These are phyloP conservation scores for Nemotelus pantherinus DNA, from an alignment of 2,888 invertebrate genomes.

Conservation along the genomic window DNA sequence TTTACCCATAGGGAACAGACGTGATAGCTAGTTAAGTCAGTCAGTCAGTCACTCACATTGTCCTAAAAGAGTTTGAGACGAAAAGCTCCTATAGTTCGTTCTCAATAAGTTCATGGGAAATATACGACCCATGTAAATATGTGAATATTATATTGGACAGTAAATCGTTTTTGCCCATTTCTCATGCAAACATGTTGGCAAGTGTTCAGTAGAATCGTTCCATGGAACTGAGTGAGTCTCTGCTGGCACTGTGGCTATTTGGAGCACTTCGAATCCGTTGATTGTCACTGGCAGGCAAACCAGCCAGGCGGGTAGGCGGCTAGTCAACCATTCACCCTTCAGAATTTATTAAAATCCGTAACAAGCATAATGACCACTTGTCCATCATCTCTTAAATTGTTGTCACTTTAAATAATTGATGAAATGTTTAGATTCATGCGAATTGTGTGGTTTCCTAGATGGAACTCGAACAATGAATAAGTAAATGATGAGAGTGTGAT, in stretches of 20 bases:
- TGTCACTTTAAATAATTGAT: slow-evolving; percentile 46
- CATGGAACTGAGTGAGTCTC: background rate
- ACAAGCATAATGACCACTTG: slow-evolving; percentile 45
- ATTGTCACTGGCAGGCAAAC: background rate
- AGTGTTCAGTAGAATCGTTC: background rate
- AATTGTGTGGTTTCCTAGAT: background rate
- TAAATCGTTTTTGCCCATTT: background rate
- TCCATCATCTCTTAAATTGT: slow-evolving; percentile 41
- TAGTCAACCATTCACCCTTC: slow-evolving; percentile 26
- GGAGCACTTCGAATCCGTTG: background rate
- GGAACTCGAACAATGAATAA: too few relatives aligned
- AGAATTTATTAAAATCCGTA: slow-evolving; percentile 40
- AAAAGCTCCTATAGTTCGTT: background rate
- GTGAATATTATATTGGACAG: background rate
- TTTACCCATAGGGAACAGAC: too few relatives aligned
- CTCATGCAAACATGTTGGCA: background rate
- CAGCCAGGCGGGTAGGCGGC: background rate
- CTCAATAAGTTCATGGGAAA: background rate
- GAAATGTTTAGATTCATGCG: slow-evolving; percentile 41
- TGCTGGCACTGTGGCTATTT: background rate
- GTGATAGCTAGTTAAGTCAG: too few relatives aligned
- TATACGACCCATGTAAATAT: background rate
- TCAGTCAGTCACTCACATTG: background rate
- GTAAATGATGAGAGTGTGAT: too few relatives aligned
- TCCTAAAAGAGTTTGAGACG: background rate